Base-by-base conservation (phyloP, 2,113 vertebrate genomes). In the Rynchops niger region DNA sequence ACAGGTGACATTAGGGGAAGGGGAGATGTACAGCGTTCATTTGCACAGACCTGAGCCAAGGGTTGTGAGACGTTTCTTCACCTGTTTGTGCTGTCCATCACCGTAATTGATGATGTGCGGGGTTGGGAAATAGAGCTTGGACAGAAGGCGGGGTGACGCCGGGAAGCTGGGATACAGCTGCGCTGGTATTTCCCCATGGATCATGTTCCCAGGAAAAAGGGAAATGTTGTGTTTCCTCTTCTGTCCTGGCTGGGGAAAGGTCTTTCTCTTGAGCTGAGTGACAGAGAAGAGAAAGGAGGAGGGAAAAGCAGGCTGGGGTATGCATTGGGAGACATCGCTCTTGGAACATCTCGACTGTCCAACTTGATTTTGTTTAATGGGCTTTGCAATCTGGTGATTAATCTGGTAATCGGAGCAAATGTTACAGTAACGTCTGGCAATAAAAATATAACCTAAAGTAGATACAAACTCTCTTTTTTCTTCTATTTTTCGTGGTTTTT, bases 341-440 rank as follows among this genome's bases (percentile, higher is more conserved):
- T 59, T 67, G 65, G 78, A 95, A 55, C 82, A 94, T 88, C 90
- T 93, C 90, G 40, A 17, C 93, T 96, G 96, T 97, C 96, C 2
- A 2, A 73, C 72, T 94, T 74, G 56, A 93, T 97, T 94, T 86
- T 61, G 52, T 63, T 90, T 91, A 79, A 95, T 96, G 71, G 78
- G 88, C 65, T 95, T 87, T 87, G 86, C 90, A 94, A 76, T 76
- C 73, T 84, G 58, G 79, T 94, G 95, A 95, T 97, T 96, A 97
- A 97, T 97, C 93, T 92, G 63, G 82, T 96, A 96, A 96, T 98
- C 93, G 92, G 93, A 95, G 94, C 85, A 95, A 97, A 90, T 84
- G 97, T 86, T 95, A 94, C 70, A 96, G 91, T 70, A 94, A 92
- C 2, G 61, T 66, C 94, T 97, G 81, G 91, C 95, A 96, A 94